Conservation (phyloP, 2,888 invertebrate species). For the Macrosiphum euphorbiae region DNA sequence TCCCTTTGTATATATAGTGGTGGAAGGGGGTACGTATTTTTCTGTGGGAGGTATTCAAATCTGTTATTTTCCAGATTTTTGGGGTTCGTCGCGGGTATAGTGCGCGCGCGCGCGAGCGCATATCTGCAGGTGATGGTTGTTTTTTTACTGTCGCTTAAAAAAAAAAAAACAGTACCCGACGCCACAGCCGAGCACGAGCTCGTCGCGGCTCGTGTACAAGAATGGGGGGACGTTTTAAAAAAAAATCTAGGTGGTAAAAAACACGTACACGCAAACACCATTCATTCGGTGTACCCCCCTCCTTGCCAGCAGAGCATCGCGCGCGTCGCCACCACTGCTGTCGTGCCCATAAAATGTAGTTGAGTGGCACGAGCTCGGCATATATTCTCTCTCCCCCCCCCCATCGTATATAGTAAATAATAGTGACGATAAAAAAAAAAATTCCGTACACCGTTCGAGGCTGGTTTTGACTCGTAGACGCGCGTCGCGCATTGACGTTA, state of each 20-base stretch:
- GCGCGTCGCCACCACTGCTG: not conserved
- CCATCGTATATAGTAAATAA: not conserved
- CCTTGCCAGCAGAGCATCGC: not conserved
- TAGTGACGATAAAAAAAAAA: slow-evolving; percentile 33
- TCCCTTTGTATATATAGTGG: not conserved
- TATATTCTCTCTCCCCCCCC: slow-evolving; percentile 17
- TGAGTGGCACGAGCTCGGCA: slow-evolving; percentile 59
- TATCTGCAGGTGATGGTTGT: slow-evolving; percentile 47
- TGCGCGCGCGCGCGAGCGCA: slow-evolving; percentile 27
- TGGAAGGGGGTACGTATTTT: not conserved
- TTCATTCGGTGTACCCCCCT: slow-evolving; percentile 40
- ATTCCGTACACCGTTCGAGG: not conserved
- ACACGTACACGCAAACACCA: slow-evolving; percentile 52
- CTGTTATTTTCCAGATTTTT: slow-evolving; percentile 40
- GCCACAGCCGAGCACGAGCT: slow-evolving; percentile 59
- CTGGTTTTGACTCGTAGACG: slow-evolving; percentile 31
- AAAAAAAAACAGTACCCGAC: slow-evolving; percentile 42
- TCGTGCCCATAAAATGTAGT: slow-evolving; percentile 15
- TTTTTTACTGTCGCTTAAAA: slow-evolving; percentile 51
- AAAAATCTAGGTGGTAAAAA: slow-evolving; percentile 63
- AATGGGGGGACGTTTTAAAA: slow-evolving; percentile 45
- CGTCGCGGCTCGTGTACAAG: slow-evolving; percentile 51
- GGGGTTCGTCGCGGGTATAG: slow-evolving; percentile 35
- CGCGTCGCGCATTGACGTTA: not conserved
- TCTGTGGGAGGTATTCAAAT: slow-evolving; percentile 42